phyloP scores from a whole-genome alignment of 1,140 invertebrate genomes.

The Hylaeus volcanicus region DNA sequence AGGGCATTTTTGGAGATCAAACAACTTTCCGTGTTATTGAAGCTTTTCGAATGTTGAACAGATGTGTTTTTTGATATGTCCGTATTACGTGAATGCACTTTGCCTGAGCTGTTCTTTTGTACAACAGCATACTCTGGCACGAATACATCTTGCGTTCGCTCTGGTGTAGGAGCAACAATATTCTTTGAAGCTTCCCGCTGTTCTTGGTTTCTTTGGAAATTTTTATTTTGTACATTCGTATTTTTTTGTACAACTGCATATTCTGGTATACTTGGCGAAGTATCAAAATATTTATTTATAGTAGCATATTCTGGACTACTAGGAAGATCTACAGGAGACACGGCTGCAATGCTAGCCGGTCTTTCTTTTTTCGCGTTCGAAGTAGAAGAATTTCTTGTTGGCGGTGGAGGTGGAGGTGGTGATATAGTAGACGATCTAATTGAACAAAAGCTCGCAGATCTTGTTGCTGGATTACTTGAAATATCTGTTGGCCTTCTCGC shows the following conservation, averaged over 20 bases:
- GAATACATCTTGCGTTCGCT: slow-evolving; percentile 39
- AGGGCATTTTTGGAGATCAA: slow-evolving; percentile 42
- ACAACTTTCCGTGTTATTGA: slow-evolving; percentile 4
- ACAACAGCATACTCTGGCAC: slow-evolving; percentile 78
- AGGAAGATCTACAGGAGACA: slow-evolving; percentile 64
- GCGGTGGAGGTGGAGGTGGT: slow-evolving; percentile 72
- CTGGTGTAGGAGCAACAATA: neutral
- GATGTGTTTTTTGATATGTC: slow-evolving; percentile 56
- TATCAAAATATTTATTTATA: slow-evolving; percentile 73
- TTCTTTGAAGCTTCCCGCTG: slow-evolving; percentile 40
- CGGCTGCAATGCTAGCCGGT: slow-evolving; percentile 67
- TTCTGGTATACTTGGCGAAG: slow-evolving; percentile 72
- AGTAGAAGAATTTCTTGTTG: slow-evolving; percentile 72
- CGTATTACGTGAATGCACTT: slow-evolving; percentile 51
- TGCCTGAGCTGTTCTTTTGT: slow-evolving; percentile 67
- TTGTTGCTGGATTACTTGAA: slow-evolving; percentile 65
- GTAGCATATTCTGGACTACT: slow-evolving; percentile 75
- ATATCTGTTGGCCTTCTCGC: slow-evolving; percentile 60
- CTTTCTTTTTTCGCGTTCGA: slow-evolving; percentile 66
- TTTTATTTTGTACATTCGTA: slow-evolving; percentile 48
- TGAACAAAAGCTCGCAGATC: slow-evolving; percentile 76
- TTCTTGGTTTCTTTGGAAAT: slow-evolving; percentile 47
- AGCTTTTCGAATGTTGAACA: slow-evolving; percentile 49
- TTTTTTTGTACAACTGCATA: slow-evolving; percentile 77
- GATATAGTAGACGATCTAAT: slow-evolving; percentile 69